Evolutionary conservation across 2,113 vertebrate genomes (phyloP).

Genomic region (Oreocharis arfaki): DNA sequence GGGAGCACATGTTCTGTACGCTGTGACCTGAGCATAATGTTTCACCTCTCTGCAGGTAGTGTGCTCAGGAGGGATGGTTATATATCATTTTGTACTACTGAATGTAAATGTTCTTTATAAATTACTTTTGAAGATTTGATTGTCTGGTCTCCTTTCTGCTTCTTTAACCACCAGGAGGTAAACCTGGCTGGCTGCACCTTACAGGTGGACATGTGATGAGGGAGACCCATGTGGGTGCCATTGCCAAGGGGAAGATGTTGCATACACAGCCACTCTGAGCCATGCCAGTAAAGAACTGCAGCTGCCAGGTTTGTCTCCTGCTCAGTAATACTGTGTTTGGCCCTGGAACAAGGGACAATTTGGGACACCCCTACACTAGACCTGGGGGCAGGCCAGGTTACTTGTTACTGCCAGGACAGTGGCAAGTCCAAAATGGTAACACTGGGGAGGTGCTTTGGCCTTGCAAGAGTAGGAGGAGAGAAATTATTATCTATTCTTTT

Average conservation of each 20-base stretch:
- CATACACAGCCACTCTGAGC: background rate
- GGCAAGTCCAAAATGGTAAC: background rate
- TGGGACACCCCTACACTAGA: background rate
- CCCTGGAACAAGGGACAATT: background rate
- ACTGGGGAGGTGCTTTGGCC: background rate
- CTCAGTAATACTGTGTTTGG: background rate
- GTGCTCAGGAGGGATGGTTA: background rate
- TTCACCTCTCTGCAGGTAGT: background rate
- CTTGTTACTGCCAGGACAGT: background rate
- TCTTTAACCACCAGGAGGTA: background rate
- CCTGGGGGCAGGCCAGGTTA: background rate
- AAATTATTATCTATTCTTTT: background rate
- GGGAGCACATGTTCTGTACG: fast-evolving
- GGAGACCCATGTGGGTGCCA: background rate
- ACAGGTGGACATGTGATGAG: background rate
- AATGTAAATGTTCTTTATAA: slow-evolving; percentile 33
- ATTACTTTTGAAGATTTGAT: background rate
- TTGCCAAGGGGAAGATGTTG: background rate
- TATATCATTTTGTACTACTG: background rate
- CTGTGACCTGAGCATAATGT: background rate
- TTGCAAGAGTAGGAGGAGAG: background rate
- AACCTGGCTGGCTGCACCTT: background rate
- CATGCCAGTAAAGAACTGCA: background rate
- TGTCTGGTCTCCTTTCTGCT: background rate
- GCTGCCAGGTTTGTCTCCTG: background rate